Conservation (phyloP, 1,140 invertebrate species). For the Ceratosolen fusciceps region DNA sequence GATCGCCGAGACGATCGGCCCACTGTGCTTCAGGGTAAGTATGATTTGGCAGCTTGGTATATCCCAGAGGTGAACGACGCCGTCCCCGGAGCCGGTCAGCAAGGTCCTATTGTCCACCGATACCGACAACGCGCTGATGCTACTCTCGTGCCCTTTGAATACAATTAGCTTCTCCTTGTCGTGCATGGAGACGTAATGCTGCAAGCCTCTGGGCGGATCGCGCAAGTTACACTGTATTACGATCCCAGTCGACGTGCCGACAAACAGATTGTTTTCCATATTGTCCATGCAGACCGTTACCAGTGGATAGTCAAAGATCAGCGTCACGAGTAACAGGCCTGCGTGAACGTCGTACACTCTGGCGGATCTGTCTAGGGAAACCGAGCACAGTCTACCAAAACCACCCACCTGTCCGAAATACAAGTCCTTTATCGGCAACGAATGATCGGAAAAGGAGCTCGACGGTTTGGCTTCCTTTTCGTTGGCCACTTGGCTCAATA, state of each 20-base stretch:
- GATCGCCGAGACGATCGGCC: conserved; percentile 79
- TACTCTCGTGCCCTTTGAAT: conserved; percentile 78
- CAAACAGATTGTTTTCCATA: conserved; percentile 80
- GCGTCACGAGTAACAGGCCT: conserved; percentile 78
- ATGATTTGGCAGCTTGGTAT: conserved; percentile 81
- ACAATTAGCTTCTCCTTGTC: conserved; percentile 55
- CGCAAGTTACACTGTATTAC: conserved; percentile 80
- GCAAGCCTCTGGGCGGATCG: conserved; percentile 76
- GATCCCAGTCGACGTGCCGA: conserved; percentile 80
- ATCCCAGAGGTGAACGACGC: conserved; percentile 84
- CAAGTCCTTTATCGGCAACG: conserved; percentile 83
- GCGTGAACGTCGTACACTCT: conserved; percentile 83
- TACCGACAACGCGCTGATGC: conserved; percentile 79
- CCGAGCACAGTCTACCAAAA: conserved; percentile 79
- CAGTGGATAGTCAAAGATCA: conserved; percentile 82
- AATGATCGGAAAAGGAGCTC: conserved; percentile 82
- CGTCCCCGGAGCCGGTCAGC: conserved; percentile 82
- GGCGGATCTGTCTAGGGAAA: conserved; percentile 85
- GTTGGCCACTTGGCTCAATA: conserved; percentile 68
- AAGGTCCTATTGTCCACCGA: conserved; percentile 79
- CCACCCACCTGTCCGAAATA: conserved; percentile 75
- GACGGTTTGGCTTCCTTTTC: conserved; percentile 74
- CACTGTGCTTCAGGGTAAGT: conserved; percentile 80
- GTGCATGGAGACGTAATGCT: conserved; percentile 75
- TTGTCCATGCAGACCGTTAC: conserved; percentile 80